Evolutionary conservation across 2,797 vertebrate genomes (phyloP), one percentile per base, ranked within the genome.

Genomic region (Antrozous pallidus): DNA sequence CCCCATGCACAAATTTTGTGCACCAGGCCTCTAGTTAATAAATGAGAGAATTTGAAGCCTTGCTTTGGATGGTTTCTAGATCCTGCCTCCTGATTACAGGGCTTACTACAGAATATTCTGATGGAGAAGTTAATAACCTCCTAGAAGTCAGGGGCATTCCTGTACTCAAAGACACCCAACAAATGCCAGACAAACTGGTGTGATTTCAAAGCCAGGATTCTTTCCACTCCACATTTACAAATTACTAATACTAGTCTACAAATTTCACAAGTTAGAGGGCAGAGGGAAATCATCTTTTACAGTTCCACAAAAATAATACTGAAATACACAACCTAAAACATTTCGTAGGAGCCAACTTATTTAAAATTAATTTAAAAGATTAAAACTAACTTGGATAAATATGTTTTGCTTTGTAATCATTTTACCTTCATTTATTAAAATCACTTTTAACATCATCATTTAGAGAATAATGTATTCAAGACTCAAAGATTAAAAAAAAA

Each of bases 371-470:
- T 40, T 84, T 79, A 36, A 90, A 87, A 82, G 77, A n/a, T 73
- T 71, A 86, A 81, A 92, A 82, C 38, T 70, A 94, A 92, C 20
- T 84, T 70, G 26, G 67, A 51, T 80, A 73, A 84, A 79, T 74
- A 56, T 7, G 12, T 63, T 24, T 54, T 24, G 47, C 38, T 90
- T 90, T 63, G 70, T 84, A 67, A 85, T 31, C 38, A 83, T 51
- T 93, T 84, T 67, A 79, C 45, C 40, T 65, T 83, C 71, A 77
- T 16, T 81, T 86, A 70, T 40, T 74, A 94, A 94, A 94, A 51
- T n/a, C 4, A 58, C 42, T 88, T 90, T 71, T 56, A 92, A 51
- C 26, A 78, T 69, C 24, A 83, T 14, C 16, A 61, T 40, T 83
- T 79, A 78, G 22, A 80, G 31, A 92, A 56, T 67, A 20, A 84